Percentiles rank a stretch among this genome's conserved stretches.
These are phyloP conservation scores for Oophaga sylvatica DNA, from an alignment of 2,797 vertebrate genomes.

Conservation along the genomic window DNA sequence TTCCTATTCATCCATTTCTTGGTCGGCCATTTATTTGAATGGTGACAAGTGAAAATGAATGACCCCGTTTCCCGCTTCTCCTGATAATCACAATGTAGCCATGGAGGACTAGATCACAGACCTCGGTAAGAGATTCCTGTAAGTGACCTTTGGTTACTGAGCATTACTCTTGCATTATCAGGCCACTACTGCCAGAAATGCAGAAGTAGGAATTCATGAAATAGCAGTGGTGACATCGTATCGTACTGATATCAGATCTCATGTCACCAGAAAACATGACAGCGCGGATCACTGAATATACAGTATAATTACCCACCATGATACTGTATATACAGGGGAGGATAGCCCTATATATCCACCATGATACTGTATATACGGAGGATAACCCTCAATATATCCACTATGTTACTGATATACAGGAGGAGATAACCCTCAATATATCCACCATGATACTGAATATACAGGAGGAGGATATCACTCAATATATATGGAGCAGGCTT, in stretches of 20 bases:
- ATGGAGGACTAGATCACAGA: background rate
- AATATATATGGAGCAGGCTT: background rate
- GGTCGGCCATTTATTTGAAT: too few relatives aligned
- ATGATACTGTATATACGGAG: background rate
- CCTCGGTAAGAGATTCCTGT: background rate
- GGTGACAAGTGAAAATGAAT: too few relatives aligned
- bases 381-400: background rate
- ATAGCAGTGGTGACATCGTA: background rate
- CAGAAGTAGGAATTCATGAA: background rate
- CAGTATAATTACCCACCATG: background rate
- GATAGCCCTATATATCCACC: background rate
- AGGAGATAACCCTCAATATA: background rate
- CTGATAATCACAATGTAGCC: background rate
- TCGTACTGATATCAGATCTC: background rate
- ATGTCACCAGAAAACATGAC: too few relatives aligned
- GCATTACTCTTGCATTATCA: constrained; percentile 1
- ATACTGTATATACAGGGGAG: too few relatives aligned
- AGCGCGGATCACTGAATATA: background rate
- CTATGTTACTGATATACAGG: too few relatives aligned
- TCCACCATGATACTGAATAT: background rate
- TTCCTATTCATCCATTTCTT: too few relatives aligned
- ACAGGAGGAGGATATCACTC: background rate
- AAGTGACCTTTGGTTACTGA: background rate
- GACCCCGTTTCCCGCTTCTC: background rate
- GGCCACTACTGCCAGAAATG: background rate